Evolutionary conservation across 2,113 vertebrate species (phyloP), one percentile per base, ranked within the genome.

Genomic region (Mystacornis crossleyi): DNA sequence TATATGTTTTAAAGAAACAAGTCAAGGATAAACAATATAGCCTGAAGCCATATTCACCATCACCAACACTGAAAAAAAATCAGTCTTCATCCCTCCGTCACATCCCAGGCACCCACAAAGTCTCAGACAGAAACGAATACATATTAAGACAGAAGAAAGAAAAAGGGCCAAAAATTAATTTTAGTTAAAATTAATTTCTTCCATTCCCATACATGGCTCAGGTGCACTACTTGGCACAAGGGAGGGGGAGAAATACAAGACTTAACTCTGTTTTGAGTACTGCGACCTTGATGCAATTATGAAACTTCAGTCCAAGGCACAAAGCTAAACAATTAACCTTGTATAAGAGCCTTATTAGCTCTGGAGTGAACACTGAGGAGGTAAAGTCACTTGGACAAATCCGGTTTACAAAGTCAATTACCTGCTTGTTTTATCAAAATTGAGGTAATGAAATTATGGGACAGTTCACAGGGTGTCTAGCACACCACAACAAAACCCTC

Each of bases 301-400:
- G 40, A 84, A 86, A 94, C 77, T 55, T 61, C 34, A 70, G 54
- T 26, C 47, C 62, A 73, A 80, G 28, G 94, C 65, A 79, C 18
- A 86, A 80, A 88, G 72, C 67, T 80, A 69, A 83, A 83, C 53
- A 93, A 88, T 92, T 96, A 95, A 94, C 79, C 71, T 94, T 90
- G 81, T 48, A 54, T 25, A 71, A 77, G n/a, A 70, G 64, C 40
- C 40, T 90, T 67, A 93, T 62, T 47, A 92, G 40, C 51, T 73
- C 89, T 38, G 55, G 66, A 86, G 25, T 5, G n/a, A 93, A n/a
- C 88, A 88, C 31, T 0, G 1, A 86, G 25, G 43, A 80, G n/a
- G 73, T 31, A 73, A 71, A 92, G 54, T 65, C 61, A 51, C 20
- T 18, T 62, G 28, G 62, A 95, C 40, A 91, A 95, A 75, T 77